Evolutionary conservation across 2,888 invertebrate genomes (phyloP), one percentile per base, ranked within the genome.

Genomic region (Leptogaster cylindrica): DNA sequence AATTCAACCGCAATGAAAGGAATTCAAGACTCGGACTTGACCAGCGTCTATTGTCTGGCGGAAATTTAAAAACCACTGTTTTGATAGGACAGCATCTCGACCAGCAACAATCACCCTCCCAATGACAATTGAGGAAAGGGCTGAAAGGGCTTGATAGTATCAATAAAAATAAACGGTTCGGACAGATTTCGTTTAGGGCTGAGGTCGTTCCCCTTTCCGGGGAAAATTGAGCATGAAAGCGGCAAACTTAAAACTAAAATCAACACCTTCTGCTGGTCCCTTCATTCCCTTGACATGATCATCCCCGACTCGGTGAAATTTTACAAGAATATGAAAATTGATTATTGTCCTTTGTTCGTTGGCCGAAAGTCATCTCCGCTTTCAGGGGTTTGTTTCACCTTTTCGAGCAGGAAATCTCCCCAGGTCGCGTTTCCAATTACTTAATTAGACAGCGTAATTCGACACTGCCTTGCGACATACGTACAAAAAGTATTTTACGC

Each of bases 181-280:
- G 36, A 23, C 39, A 48, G 23, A 55, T 55, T 36, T 55, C 36
- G 55, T 12, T 20, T 23, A 55, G 55, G 55, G 39, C 39, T 55
- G 55, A 33, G 27, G 31, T 55, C 36, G 28, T 25, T 50, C 39
- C 20, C 39, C 36, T 7, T n/a, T n/a, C 12, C 46, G 25, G 46
- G 23, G 25, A 23, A 25, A 46, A 46, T 46, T 2, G n/a, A 3
- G 10, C 46, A 46, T 46, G 20, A 23, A 23, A 8, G n/a, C 46
- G 23, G 46, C n/a, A 46, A 46, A 18, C n/a, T n/a, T n/a, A n/a
- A n/a, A n/a, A n/a, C n/a, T n/a, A n/a, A n/a, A n/a, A n/a, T n/a
- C n/a, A n/a, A n/a, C n/a, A n/a, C n/a, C n/a, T n/a, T n/a, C n/a
- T n/a, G n/a, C n/a, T n/a, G n/a, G n/a, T n/a, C n/a, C n/a, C n/a